phyloP scores from a whole-genome alignment of 2,888 invertebrate species.

The Dromius quadrimaculatus region DNA sequence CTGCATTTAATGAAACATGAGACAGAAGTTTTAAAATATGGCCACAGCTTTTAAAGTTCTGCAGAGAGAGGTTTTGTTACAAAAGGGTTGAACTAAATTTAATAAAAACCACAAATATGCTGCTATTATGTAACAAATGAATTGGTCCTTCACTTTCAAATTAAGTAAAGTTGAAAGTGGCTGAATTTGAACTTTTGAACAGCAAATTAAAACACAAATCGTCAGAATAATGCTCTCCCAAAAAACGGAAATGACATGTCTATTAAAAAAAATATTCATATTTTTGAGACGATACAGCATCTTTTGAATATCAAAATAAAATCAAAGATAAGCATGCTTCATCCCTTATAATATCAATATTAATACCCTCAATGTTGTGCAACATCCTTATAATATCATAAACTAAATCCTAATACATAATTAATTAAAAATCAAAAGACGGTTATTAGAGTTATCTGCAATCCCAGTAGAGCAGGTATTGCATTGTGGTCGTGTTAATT shows the following conservation, averaged over 20 bases:
- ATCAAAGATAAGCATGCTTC: not conserved
- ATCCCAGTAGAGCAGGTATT: slow-evolving; percentile 11
- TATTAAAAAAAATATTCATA: no score
- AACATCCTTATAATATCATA: slow-evolving; percentile 23
- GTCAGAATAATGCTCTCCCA: no score
- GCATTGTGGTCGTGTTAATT: slow-evolving; percentile 33
- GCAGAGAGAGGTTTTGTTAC: no score
- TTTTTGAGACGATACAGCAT: not conserved
- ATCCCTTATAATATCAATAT: no score
- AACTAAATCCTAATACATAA: slow-evolving; percentile 11
- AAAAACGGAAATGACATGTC: no score
- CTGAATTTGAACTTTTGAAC: no score
- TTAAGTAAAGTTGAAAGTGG: no score
- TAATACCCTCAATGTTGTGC: not conserved
- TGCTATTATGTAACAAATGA: no score
- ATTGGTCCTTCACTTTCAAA: no score
- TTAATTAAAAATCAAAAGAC: slow-evolving; percentile 35
- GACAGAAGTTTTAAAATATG: slow-evolving; percentile 24
- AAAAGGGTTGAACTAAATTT: no score
- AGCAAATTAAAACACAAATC: no score
- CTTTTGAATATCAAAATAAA: not conserved
- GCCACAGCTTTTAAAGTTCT: slow-evolving; percentile 13
- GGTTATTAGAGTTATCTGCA: slow-evolving; percentile 4
- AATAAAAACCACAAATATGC: no score
- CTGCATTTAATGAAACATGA: slow-evolving; percentile 29